These are phyloP conservation scores for Meda fulgida DNA, from an alignment of 2,797 vertebrate species.

Conservation along the genomic window DNA sequence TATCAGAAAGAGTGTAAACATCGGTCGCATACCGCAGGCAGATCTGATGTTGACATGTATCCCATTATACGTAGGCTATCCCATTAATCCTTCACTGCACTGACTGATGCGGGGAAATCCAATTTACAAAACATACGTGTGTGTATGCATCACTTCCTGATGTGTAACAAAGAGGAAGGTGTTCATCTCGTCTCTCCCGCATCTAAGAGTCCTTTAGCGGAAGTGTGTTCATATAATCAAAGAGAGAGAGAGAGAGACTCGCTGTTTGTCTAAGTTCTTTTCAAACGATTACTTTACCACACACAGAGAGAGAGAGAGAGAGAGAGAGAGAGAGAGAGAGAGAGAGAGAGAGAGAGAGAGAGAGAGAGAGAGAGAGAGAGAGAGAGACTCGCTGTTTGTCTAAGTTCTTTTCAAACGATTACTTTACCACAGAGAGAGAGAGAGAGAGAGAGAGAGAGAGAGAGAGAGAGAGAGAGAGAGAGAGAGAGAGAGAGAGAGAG, in stretches of 20 bases:
- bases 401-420: too few species aligned
- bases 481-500: too few species aligned
- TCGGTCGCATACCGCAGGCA: not conserved
- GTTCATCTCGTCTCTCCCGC: conserved; percentile 1
- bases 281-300: too few species aligned
- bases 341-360: too few species aligned
- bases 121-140: conserved; percentile 4
- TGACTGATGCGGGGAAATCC: conserved; percentile 43
- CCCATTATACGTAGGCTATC: not conserved
- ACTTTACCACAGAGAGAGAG: too few species aligned
- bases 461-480: too few species aligned
- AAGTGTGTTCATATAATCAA: conserved; percentile 18
- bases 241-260: not conserved
- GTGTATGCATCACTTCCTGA: conserved; percentile 53
- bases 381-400: too few species aligned
- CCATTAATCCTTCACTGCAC: not conserved
- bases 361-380: too few species aligned
- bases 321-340: too few species aligned
- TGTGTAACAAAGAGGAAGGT: conserved; percentile 39
- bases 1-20: not conserved
- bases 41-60: not conserved
- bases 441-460: too few species aligned
- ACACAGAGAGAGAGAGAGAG: too few species aligned
- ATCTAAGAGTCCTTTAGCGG: conserved; percentile 10
- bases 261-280: not conserved